These are phyloP conservation scores for Drosophila triauraria DNA, from an alignment of 1,140 invertebrate species.

Conservation along the genomic window DNA sequence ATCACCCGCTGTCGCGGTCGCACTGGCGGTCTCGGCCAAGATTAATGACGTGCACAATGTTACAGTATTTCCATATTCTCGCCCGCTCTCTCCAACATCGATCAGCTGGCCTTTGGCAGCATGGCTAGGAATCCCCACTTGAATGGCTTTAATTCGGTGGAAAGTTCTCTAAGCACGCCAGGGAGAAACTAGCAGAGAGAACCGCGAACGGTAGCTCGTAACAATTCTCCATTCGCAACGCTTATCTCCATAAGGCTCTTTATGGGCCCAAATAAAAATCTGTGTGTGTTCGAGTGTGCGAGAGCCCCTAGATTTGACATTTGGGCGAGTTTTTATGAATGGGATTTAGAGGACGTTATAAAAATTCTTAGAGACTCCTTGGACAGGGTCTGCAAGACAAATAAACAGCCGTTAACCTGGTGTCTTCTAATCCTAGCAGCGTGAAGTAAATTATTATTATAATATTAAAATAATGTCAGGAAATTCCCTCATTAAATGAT, in stretches of 20 bases:
- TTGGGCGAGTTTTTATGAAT: slow-evolving; percentile 37
- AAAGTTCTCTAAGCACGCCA: slow-evolving; percentile 15
- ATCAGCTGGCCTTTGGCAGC: slow-evolving; percentile 52
- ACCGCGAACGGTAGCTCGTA: slow-evolving; percentile 4
- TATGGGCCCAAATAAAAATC: slow-evolving; percentile 45
- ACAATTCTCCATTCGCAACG: slow-evolving; percentile 10
- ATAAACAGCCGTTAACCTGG: slow-evolving; percentile 6
- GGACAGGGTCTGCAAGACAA: slow-evolving; percentile 1
- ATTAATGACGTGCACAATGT: slow-evolving; percentile 63
- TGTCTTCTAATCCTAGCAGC: too few species aligned
- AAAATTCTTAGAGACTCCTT: slow-evolving; percentile 8
- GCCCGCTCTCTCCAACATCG: slow-evolving; percentile 24
- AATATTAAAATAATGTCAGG: too few species aligned
- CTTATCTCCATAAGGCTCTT: slow-evolving; percentile 40
- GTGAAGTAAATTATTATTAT: too few species aligned
- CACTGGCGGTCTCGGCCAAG: slow-evolving; percentile 49
- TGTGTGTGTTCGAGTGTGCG: slow-evolving; percentile 1
- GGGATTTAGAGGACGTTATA: slow-evolving; percentile 30
- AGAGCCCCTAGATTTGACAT: slow-evolving; percentile 11
- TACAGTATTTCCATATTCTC: slow-evolving; percentile 30
- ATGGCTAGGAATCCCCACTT: background rate
- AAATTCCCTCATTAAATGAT: too few species aligned
- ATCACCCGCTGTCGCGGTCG: slow-evolving; percentile 34
- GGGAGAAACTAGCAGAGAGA: background rate
- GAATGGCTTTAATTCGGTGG: background rate